Evolutionary conservation across 2,888 invertebrate genomes (phyloP).

Genomic region (Drosophila cracens): DNA sequence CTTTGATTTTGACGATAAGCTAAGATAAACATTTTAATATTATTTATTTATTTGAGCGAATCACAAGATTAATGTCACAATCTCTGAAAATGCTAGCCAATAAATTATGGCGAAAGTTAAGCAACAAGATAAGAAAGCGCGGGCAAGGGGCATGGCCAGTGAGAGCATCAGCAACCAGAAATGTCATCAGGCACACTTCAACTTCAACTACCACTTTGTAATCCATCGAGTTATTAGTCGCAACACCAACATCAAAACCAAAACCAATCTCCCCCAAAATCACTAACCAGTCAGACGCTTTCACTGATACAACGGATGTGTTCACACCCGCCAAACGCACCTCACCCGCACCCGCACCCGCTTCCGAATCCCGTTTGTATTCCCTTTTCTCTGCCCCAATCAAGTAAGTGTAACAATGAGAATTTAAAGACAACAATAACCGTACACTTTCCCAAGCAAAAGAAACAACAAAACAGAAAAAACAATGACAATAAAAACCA

Average conservation of each 20-base stretch:
- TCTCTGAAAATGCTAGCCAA: constrained; percentile 68
- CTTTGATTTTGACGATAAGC: constrained; percentile 49
- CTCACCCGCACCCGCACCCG: background rate
- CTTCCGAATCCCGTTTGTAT: background rate
- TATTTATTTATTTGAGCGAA: constrained; percentile 47
- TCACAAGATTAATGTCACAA: constrained; percentile 69
- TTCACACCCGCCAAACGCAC: background rate
- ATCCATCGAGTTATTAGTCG: constrained; percentile 56
- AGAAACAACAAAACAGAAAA: constrained; percentile 21
- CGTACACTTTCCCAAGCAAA: constrained; percentile 47
- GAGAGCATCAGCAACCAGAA: constrained; percentile 19
- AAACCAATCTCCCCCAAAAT: constrained; percentile 24
- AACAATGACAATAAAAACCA: constrained; percentile 76
- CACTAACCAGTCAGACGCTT: constrained; percentile 44
- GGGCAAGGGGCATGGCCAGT: background rate
- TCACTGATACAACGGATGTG: constrained; percentile 37
- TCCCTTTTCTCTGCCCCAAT: constrained; percentile 24
- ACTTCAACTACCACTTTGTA: constrained; percentile 25
- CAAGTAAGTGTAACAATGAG: constrained; percentile 60
- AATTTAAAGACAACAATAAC: constrained; percentile 53
- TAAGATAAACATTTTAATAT: constrained; percentile 69
- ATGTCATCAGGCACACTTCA: constrained; percentile 57
- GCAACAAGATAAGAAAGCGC: constrained; percentile 15
- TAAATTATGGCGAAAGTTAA: constrained; percentile 77
- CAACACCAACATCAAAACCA: constrained; percentile 28